Evolutionary conservation across 2,888 invertebrate genomes (phyloP).

Genomic region (Caenorhabditis sp.): DNA sequence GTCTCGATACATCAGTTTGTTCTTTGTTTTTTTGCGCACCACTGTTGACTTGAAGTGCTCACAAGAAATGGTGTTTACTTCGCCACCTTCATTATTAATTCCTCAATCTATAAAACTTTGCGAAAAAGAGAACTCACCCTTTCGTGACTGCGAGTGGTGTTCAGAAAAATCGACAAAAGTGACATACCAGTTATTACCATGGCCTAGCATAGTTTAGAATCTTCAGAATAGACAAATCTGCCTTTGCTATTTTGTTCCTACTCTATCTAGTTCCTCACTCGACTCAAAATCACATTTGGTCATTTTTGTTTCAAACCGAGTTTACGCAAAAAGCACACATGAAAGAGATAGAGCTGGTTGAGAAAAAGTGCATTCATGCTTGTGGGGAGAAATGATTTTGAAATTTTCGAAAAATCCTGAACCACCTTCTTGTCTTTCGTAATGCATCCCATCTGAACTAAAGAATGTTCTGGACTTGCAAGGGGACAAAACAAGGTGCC

Average conservation of each 20-base stretch:
- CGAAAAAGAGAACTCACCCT: constrained; percentile 35
- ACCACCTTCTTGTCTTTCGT: not conserved
- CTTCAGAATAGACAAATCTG: not conserved
- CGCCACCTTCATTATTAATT: constrained; percentile 50
- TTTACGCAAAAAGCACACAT: constrained; percentile 11
- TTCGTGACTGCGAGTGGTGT: constrained; percentile 32
- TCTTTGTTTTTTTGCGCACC: constrained; percentile 56
- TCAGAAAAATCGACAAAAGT: constrained; percentile 47
- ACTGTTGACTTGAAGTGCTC: constrained; percentile 59
- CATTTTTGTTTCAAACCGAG: constrained; percentile 29
- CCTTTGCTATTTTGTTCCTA: not conserved
- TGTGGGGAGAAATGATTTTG: constrained; percentile 6
- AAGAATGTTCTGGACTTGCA: constrained; percentile 21
- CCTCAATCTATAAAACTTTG: constrained; percentile 2
- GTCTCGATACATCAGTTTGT: constrained; percentile 59
- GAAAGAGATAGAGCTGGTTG: not conserved
- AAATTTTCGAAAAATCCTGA: not conserved
- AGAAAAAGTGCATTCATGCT: not conserved
- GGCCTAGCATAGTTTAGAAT: constrained; percentile 47
- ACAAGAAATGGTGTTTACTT: constrained; percentile 46
- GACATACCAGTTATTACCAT: constrained; percentile 49
- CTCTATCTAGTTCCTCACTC: constrained; percentile 15
- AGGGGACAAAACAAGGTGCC: constrained; percentile 1
- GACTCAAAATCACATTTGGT: constrained; percentile 23
- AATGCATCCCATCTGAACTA: constrained; percentile 31